A percentile compares a stretch with the other conserved stretches of the same genome.
phyloP scores from a whole-genome alignment of 2,888 invertebrate genomes.

The Caenorhabditis sp. region DNA sequence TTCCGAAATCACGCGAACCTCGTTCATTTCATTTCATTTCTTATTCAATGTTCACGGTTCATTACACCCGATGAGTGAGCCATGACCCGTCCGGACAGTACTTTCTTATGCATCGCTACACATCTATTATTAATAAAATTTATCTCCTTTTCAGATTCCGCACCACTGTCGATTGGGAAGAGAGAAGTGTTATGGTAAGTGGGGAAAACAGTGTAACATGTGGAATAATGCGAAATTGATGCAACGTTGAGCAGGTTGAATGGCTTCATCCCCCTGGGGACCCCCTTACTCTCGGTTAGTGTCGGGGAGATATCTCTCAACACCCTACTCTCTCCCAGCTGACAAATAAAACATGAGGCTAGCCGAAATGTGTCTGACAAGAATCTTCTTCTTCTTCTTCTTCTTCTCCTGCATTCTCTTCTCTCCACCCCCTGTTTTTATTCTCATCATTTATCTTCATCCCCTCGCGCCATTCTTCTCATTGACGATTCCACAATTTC shows the following conservation, averaged over 20 bases:
- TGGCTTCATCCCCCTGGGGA: neutral
- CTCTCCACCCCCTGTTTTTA: conserved; percentile 32
- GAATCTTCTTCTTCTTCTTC: conserved; percentile 27
- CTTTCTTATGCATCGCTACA: neutral
- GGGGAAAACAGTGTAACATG: too few species aligned
- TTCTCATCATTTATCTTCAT: conserved; percentile 50
- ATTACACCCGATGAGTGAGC: conserved; percentile 39
- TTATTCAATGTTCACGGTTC: conserved; percentile 45
- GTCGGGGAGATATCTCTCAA: conserved; percentile 27
- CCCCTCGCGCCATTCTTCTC: conserved; percentile 26
- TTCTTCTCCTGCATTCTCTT: conserved; percentile 9
- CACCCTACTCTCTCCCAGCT: conserved; percentile 29
- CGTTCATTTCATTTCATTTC: conserved; percentile 34
- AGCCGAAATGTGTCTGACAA: conserved; percentile 54
- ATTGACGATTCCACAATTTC: neutral
- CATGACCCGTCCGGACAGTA: conserved; percentile 4
- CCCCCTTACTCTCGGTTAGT: neutral
- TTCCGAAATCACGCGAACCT: conserved; percentile 1
- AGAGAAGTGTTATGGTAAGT: neutral
- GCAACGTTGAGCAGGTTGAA: conserved; percentile 38
- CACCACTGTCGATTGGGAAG: too few species aligned
- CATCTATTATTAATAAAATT: conserved; percentile 18
- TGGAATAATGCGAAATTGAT: too few species aligned
- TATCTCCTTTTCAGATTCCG: too few species aligned
- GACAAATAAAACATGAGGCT: conserved; percentile 53